Evolutionary conservation across 2,888 invertebrate genomes (phyloP), one percentile per base, ranked within the genome.

Genomic region (Oscheius sp.): DNA sequence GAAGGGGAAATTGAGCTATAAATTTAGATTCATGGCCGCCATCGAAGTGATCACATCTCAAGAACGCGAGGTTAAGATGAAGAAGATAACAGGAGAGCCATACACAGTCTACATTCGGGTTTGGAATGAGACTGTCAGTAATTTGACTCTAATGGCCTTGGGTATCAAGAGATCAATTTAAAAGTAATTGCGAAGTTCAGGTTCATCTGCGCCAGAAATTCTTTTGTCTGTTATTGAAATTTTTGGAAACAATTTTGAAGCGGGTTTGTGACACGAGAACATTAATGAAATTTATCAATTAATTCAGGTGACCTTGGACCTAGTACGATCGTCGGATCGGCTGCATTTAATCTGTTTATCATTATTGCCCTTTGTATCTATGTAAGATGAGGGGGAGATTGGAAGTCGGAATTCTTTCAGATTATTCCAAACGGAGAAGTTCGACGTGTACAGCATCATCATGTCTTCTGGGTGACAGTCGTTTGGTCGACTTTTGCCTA

Each of bases 111-210:
- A 83, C 0, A 96, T 98, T 17, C 91, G 96, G 69, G 93, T 98
- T 65, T 98, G 97, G 97, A 98, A 97, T 88, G 97, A 97, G 88
- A 97, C 98, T 0, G 97, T 98, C 52, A 96, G 96, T 75, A 98
- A 98, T 89, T 89, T 98, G 77, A 97, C 97, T 2, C 90, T 98
- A 65, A 98, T 98, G 98, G 98, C 98, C 8, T 89, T 98, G 57
- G 97, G 81, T 77, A 8, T n/a, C n/a, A 31, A 65, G 63, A 39
- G 2, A 55, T 37, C n/a, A 20, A 29, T 45, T 33, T 5, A 33
- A 29, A 10, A 64, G 33, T 8, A 31, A 25, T 55, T 27, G 55
- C 4, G 23, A 45, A 3, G 3, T 29, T 25, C 42, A 76, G 84
- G 98, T 2, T 96, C 96, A 23, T 96, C 96, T 81, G 97, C 97